Conservation (phyloP, 53 echinoderm and acorn worm genomes). For the Stichopus horrens region DNA sequence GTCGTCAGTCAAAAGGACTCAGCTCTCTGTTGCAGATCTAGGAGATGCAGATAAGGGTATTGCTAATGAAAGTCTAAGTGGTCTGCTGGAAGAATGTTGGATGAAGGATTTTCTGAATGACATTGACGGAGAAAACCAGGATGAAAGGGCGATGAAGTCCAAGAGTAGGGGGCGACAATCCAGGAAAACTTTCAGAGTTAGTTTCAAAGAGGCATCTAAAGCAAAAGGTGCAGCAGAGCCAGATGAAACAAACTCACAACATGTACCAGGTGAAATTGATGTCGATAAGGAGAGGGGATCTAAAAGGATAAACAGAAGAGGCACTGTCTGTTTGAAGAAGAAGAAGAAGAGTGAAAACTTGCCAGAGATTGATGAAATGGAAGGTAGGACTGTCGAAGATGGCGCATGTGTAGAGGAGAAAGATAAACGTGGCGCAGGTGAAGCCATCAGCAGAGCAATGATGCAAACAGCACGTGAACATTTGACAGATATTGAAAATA, state of each 20-base stretch:
- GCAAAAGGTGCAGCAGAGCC: not conserved
- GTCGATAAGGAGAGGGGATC: not conserved
- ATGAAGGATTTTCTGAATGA: conserved; percentile 49
- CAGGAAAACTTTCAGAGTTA: conserved; percentile 5
- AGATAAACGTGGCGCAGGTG: no score
- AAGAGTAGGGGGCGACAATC: not conserved
- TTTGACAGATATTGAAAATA: no score
- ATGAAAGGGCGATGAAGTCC: not conserved
- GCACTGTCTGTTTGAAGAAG: conserved; percentile 30
- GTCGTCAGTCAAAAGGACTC: not conserved
- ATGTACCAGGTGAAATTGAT: not conserved
- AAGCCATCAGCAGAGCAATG: no score
- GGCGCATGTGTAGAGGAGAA: not conserved
- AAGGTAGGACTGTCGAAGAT: not conserved
- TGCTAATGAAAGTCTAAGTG: conserved; percentile 7
- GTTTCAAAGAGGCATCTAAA: not conserved
- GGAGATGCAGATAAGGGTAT: not conserved
- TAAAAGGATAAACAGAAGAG: not conserved
- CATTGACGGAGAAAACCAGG: conserved; percentile 22
- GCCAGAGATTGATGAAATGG: not conserved
- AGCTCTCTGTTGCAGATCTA: not conserved
- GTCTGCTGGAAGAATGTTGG: conserved; percentile 34
- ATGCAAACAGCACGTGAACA: no score
- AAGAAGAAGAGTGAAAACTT: not conserved
- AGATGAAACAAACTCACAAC: not conserved